Evolutionary conservation across 1,140 invertebrate species (phyloP), one percentile per base, ranked within the genome.

Genomic region (Diachasmimorpha longicaudata): DNA sequence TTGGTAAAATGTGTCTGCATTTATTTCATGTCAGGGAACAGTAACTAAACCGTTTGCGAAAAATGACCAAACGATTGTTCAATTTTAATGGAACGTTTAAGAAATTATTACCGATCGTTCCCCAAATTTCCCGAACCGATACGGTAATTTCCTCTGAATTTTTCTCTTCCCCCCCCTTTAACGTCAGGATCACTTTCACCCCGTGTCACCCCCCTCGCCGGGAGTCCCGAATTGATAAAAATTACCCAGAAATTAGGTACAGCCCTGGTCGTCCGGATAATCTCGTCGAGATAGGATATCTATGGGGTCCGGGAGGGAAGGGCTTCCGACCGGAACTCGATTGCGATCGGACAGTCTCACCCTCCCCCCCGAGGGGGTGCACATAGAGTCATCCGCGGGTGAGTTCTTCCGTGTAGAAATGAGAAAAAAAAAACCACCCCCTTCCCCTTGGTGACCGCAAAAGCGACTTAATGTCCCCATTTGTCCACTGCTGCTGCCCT

Each of bases 401-500:
- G 39, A 68, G 31, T 63, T 68, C 66, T 68, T 68, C 66, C 66
- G 66, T 68, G 66, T 8, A 58, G 37, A 69, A 68, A 39, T 14
- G 16, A n/a, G 37, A 52, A 9, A 66, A 37, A 42, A 71, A 76
- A 78, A 78, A 78, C 21, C 73, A 71, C 76, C 74, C 36, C 39
- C 31, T 37, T 10, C 25, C 66, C 36, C 25, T 36, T 3, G 66
- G 66, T 39, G n/a, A 4, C 75, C 78, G 80, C 80, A 82, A 83
- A 83, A 80, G 77, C 79, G 79, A 81, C 81, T 80, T 82, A 82
- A 83, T 83, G 81, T 83, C 78, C 79, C 79, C 82, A 83, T 83
- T 83, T 83, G 82, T 83, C 81, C 81, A 77, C 78, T 46, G 72
- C 80, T 79, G 75, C 75, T 55, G 73, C 78, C 76, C 37, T 82